A percentile compares a stretch with the other conserved stretches of the same genome.
Conservation (phyloP, 2,797 vertebrate genomes). For the Lepilemur ruficaudatus region DNA sequence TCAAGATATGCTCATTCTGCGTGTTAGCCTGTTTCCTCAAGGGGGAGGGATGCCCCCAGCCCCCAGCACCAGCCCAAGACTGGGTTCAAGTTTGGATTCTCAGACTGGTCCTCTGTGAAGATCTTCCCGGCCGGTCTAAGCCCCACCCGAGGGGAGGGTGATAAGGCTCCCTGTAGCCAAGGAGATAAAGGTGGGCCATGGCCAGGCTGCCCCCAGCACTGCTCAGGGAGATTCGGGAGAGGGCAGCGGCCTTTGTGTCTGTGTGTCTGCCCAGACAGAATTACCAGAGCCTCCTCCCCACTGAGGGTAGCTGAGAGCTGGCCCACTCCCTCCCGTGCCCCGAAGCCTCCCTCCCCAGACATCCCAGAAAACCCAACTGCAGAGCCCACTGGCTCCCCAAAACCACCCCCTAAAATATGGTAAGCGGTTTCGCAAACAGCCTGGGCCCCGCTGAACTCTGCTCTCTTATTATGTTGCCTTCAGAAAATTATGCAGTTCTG, state of each 20-base stretch:
- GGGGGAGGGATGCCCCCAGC: background rate
- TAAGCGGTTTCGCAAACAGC: background rate
- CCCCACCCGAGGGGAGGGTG: background rate
- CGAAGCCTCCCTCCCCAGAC: background rate
- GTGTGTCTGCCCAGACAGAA: background rate
- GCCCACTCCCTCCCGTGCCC: fast-evolving
- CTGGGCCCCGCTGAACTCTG: background rate
- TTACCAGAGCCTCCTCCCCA: background rate
- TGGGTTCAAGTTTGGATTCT: background rate
- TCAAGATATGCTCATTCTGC: background rate
- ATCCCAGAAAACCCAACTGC: background rate
- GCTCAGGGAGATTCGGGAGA: background rate
- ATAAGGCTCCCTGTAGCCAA: background rate
- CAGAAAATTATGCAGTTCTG: background rate
- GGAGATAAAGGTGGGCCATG: background rate
- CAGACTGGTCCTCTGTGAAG: background rate
- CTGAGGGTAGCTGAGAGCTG: background rate
- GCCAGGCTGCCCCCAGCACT: background rate
- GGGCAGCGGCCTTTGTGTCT: background rate
- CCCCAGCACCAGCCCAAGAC: background rate
- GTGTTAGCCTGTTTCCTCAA: background rate
- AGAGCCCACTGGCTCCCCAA: background rate
- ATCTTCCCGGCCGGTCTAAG: background rate
- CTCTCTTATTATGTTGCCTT: background rate
- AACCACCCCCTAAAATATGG: background rate